Evolutionary conservation across 1,140 invertebrate species (phyloP), one percentile per base, ranked within the genome.

Genomic region (Scaptomyza graminum): DNA sequence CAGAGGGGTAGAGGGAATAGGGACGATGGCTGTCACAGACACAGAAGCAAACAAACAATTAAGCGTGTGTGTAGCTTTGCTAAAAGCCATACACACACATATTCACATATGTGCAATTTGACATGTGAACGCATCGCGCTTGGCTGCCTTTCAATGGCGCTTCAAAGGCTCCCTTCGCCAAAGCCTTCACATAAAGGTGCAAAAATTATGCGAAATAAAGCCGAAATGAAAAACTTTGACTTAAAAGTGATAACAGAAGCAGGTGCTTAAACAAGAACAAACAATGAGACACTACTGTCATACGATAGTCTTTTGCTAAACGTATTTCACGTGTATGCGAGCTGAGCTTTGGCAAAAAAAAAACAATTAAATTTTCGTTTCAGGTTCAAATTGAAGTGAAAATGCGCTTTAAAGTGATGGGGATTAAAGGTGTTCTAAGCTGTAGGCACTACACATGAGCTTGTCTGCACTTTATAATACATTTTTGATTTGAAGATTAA

Each of bases 201-300:
- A 66, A 63, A 75, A 82, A 87, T 82, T 83, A 85, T 82, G 74
- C 66, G 82, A 88, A 82, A 85, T 78, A 85, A 82, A 87, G 63
- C 46, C 70, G 9, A 59, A 78, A 74, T 63, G 34, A 44, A 61
- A 65, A 72, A 66, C 12, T 74, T 62, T 62, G 51, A 54, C 51
- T 52, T 16, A 34, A 28, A 63, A 65, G 31, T 34, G 31, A 34
- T 34, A 34, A 9, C 31, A 34, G 7, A 31, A 31, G 5, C n/a
- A 25, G 31, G 31, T 34, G 31, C 31, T 34, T 34, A 44, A 41
- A 39, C 43, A 18, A 41, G 31, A 51, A 13, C 52, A 72, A 49
- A 61, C 41, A 60, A 44, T 54, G 43, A 50, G 50, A 60, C 37
- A 39, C 37, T 41, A 41, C 12, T 41, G 8, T 9, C 5, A n/a